Conservation (phyloP, 2,113 vertebrate species). For the Prunella himalayana region DNA sequence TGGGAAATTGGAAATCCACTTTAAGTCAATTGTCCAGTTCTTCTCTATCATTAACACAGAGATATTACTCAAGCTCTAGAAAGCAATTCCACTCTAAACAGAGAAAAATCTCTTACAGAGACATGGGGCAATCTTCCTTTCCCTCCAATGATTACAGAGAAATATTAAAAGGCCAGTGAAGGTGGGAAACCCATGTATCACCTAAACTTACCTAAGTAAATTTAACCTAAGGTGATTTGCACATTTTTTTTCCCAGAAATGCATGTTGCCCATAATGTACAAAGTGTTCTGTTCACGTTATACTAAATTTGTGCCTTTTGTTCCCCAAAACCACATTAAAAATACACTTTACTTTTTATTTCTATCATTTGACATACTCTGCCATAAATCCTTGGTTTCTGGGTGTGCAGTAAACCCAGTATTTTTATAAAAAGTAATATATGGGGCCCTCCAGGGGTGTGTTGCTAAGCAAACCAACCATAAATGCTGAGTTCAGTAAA, state of each 20-base stretch:
- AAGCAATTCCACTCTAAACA: background rate
- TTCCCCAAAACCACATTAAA: background rate
- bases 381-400: background rate
- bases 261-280: background rate
- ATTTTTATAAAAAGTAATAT: constrained; percentile 27
- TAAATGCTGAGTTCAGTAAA: constrained; percentile 22
- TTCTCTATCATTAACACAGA: background rate
- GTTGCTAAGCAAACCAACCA: constrained; percentile 9
- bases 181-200: background rate
- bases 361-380: background rate
- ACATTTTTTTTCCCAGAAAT: background rate
- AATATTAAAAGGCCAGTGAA: background rate
- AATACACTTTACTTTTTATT: background rate
- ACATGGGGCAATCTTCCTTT: background rate
- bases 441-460: background rate
- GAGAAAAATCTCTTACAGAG: background rate
- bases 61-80: background rate
- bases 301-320: background rate
- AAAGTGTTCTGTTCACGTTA: background rate
- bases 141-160: background rate
- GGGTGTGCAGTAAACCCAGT: background rate
- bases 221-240: background rate
- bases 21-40: background rate
- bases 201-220: background rate
- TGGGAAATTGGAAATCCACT: background rate